Base-by-base conservation (phyloP, 2,113 vertebrate genomes). In the Aphelocoma coerulescens region DNA sequence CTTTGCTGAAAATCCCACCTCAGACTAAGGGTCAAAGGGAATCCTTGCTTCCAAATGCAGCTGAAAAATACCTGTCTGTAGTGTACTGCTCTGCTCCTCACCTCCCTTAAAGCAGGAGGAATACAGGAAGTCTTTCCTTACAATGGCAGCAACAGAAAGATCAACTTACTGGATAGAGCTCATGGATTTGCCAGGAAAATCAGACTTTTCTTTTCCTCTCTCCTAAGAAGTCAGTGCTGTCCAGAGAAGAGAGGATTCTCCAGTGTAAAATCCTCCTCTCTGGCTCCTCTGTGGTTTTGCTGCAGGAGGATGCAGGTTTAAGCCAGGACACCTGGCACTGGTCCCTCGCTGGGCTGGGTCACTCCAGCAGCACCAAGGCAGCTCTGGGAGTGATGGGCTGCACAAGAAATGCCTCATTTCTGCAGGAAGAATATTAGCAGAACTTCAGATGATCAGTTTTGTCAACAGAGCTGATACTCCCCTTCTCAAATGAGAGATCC, bases 141-240 rank as follows among this genome's bases (percentile, higher is more conserved):
- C 21, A 28, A 7, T 39, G 19, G 43, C 33, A 83, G 54, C 44
- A 35, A 12, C 16, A 21, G 32, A 55, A 28, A 44, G 27, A 41
- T 39, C 18, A 19, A 1, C 7, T 41, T 66, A 35, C 9, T 0
- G 0, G 44, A 6, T 0, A 52, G n/a, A 85, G 19, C 23, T 51
- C 10, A 3, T 0, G 1, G 48, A 6, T 48, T 71, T 77, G n/a
- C 24, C 27, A 67, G 33, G 52, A 62, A 83, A 55, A 55, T 4
- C 4, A 27, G n/a, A 14, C 6, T 80, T 48, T 33, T 43, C 10
- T 48, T 69, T 26, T 63, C 55, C 44, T 73, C 14, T 84, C 7
- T 28, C 7, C 3, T 54, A 23, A 39, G 43, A 13, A 41, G 20
- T 12, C 0, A 2, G 7, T 54, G 33, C 11, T 86, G 33, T 59